phyloP scores from a whole-genome alignment of 2,888 invertebrate genomes.

The Azorinus chamasolen region DNA sequence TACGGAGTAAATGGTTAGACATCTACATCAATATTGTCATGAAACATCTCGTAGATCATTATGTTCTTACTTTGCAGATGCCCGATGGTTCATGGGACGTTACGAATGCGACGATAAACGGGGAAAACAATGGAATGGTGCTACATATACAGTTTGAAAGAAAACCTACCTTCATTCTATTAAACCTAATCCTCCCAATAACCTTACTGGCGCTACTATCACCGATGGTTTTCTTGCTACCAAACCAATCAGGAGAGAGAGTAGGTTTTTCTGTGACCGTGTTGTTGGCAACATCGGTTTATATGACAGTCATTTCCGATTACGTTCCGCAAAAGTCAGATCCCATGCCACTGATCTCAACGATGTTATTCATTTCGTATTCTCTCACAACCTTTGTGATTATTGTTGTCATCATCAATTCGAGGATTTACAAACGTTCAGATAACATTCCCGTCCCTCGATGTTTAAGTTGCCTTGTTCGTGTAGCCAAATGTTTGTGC shows the following conservation, averaged over 20 bases:
- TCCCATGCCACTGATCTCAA: slow-evolving; percentile 14
- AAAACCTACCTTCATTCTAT: too few species aligned
- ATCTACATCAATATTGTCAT: too few species aligned
- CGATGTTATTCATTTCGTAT: slow-evolving; percentile 1
- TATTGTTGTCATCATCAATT: slow-evolving; percentile 7
- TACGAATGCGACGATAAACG: too few species aligned
- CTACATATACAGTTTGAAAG: too few species aligned
- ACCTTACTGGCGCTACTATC: slow-evolving; percentile 1
- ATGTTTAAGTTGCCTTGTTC: neutral
- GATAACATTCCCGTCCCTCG: slow-evolving; percentile 2
- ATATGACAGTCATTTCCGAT: slow-evolving; percentile 18
- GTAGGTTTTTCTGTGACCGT: slow-evolving; percentile 20
- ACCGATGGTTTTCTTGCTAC: slow-evolving; percentile 17
- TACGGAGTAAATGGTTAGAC: too few species aligned
- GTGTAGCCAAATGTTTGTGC: neutral
- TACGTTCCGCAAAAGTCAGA: slow-evolving; percentile 22
- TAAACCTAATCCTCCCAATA: slow-evolving; percentile 13
- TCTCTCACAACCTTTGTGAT: slow-evolving; percentile 5
- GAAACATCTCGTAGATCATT: too few species aligned
- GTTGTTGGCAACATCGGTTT: slow-evolving; percentile 24
- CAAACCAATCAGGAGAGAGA: slow-evolving; percentile 26
- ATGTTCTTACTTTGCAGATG: too few species aligned
- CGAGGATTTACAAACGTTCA: slow-evolving; percentile 1
- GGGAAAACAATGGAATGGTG: too few species aligned
- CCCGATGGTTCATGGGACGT: too few species aligned